Evolutionary conservation across 2,113 vertebrate species (phyloP).

Genomic region (Ifrita kowaldi): DNA sequence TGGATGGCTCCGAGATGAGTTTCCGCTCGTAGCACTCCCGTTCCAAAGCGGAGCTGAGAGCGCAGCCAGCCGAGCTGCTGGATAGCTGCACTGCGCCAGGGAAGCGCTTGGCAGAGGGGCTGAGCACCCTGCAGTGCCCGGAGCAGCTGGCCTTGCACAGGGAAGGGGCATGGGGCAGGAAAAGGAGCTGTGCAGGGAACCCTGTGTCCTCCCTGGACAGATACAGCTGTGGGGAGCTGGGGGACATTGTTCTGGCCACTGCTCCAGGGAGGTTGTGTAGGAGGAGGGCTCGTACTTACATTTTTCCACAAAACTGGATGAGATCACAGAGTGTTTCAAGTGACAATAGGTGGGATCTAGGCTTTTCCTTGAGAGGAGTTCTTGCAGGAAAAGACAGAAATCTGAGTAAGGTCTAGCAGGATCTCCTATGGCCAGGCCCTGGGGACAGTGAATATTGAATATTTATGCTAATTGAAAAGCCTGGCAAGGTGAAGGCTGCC

Average conservation of each 20-base stretch:
- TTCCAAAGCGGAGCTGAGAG: not conserved
- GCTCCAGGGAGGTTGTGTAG: not conserved
- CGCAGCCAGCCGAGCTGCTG: not conserved
- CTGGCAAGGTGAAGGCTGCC: not conserved
- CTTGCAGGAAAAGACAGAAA: not conserved
- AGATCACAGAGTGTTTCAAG: not conserved
- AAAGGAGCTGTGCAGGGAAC: not conserved
- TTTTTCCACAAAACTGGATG: not conserved
- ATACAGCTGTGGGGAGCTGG: fast-evolving
- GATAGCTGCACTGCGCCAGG: fast-evolving
- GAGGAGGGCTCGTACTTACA: fast-evolving
- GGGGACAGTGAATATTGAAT: not conserved
- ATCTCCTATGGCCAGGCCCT: not conserved
- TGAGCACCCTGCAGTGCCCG: not conserved
- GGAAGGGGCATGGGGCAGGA: not conserved
- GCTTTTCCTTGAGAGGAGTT: not conserved
- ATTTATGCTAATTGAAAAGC: not conserved
- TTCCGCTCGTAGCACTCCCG: fast-evolving
- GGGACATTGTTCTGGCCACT: not conserved
- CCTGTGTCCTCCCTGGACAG: not conserved
- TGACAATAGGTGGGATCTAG: not conserved
- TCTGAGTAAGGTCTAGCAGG: not conserved
- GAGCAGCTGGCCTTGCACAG: fast-evolving
- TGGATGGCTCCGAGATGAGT: not conserved
- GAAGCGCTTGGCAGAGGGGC: fast-evolving